Evolutionary conservation across 2,888 invertebrate species (phyloP).

Genomic region (Thereva unica): DNA sequence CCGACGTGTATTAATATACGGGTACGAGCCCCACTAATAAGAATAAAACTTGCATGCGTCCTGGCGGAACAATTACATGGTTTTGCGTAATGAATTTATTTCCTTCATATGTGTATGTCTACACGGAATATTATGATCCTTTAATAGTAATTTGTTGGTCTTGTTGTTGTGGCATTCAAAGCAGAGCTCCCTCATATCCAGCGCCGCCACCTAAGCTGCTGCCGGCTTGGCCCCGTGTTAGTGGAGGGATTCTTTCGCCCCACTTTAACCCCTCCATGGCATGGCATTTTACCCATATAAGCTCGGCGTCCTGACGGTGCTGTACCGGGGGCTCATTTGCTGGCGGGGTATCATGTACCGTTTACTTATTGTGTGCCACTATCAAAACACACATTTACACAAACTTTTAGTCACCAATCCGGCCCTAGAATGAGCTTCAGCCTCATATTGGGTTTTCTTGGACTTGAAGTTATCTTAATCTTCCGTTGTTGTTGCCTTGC

Average conservation of each 20-base stretch:
- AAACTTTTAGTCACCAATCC: neutral
- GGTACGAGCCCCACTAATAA: conserved; percentile 31
- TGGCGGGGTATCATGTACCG: conserved; percentile 19
- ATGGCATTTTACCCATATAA: no score
- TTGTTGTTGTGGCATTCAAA: conserved; percentile 34
- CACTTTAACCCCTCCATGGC: conserved; percentile 5
- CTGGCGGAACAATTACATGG: conserved; percentile 57
- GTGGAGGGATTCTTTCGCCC: neutral
- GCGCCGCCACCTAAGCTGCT: neutral
- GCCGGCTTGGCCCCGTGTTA: neutral
- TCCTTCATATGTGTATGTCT: conserved; percentile 45
- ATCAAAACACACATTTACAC: neutral
- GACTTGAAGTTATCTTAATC: conserved; percentile 31
- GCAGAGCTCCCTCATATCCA: conserved; percentile 19
- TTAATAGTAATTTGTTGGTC: conserved; percentile 37
- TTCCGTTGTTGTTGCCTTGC: conserved; percentile 2
- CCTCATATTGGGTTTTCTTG: conserved; percentile 28
- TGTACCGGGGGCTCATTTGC: conserved; percentile 25
- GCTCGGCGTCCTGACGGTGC: conserved; percentile 3
- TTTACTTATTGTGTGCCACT: conserved; percentile 15
- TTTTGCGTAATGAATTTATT: conserved; percentile 58
- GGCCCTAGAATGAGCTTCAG: neutral
- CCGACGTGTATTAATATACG: conserved; percentile 27
- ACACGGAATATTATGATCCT: conserved; percentile 35
- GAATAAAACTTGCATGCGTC: conserved; percentile 45